These are phyloP conservation scores for Alosa alosa DNA, from an alignment of 2,113 vertebrate genomes.

Conservation along the genomic window DNA sequence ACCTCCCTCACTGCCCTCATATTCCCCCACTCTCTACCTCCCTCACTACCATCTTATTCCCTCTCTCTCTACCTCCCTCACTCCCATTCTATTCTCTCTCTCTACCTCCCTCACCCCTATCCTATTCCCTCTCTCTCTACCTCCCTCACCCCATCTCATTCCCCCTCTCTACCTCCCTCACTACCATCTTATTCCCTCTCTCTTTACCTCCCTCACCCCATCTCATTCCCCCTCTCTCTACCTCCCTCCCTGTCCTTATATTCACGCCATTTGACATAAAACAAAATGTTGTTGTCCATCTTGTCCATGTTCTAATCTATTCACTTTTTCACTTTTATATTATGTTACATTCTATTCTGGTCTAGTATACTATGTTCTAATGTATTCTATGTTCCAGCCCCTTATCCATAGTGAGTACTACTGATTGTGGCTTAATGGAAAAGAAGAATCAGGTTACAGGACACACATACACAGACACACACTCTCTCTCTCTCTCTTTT, in stretches of 20 bases:
- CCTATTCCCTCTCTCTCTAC: background rate
- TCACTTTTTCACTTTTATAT: no score
- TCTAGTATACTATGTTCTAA: no score
- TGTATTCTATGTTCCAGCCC: no score
- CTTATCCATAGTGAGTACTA: no score
- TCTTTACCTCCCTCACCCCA: background rate
- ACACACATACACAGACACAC: background rate
- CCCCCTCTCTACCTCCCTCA: background rate
- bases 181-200: background rate
- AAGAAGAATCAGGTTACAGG: no score
- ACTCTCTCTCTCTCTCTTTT: background rate
- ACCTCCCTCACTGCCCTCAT: constrained; percentile 1
- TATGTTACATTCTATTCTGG: no score
- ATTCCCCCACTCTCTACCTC: background rate
- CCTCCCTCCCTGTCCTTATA: background rate
- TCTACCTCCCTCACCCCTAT: background rate
- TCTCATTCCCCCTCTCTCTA: background rate
- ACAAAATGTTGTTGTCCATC: no score
- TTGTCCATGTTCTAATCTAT: no score
- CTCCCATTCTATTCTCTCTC: background rate
- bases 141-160: background rate
- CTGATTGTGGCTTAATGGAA: no score
- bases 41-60: background rate
- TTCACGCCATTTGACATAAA: no score
- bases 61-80: background rate